Base-by-base conservation (phyloP, 2,888 invertebrate species). In the Cataglyphis altisquamis region DNA sequence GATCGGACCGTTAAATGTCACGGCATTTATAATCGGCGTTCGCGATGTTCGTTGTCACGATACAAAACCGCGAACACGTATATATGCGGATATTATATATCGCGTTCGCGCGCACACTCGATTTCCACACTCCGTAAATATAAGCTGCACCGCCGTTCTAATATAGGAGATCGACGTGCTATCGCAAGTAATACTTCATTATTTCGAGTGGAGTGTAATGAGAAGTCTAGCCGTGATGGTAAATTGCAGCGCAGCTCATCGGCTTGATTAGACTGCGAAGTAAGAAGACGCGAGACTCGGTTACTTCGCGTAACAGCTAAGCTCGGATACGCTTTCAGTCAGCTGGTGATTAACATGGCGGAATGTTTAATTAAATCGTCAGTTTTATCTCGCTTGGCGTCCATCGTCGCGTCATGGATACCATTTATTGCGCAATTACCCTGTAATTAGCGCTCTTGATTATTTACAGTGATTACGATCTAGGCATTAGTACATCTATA, bases 171-270 rank as follows among this genome's bases (percentile, higher is more conserved):
- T 63, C 55, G 68, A 10, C 70, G 63, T 45, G 52, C 55, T 45
- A 68, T 36, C 57, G n/a, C 82, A 29, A 77, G 82, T 66, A 72
- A 82, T 72, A 72, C 82, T 75, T 84, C 84, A 74, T 84, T 84
- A 78, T 85, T 70, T 64, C 73, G 52, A 63, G 74, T 45, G 39
- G 74, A 83, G 80, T n/a, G 48, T 70, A 72, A 83, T 72, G 72
- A 72, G 64, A 52, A 57, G 64, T 67, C 62, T 67, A 67, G 63
- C 75, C 55, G 48, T n/a, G 67, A 60, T 39, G 73, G 66, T 45
- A 84, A 80, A 85, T 85, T 84, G 84, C 80, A 68, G 83, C 83
- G 48, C 48, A 68, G 60, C 80, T 74, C 67, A 32, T 74, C 83
- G 73, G 45, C 48, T 68, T 57, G 78, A 85, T 83, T 84, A 70